Evolutionary conservation across 2,797 vertebrate genomes (phyloP).

Genomic region (Micrastur ruficollis): DNA sequence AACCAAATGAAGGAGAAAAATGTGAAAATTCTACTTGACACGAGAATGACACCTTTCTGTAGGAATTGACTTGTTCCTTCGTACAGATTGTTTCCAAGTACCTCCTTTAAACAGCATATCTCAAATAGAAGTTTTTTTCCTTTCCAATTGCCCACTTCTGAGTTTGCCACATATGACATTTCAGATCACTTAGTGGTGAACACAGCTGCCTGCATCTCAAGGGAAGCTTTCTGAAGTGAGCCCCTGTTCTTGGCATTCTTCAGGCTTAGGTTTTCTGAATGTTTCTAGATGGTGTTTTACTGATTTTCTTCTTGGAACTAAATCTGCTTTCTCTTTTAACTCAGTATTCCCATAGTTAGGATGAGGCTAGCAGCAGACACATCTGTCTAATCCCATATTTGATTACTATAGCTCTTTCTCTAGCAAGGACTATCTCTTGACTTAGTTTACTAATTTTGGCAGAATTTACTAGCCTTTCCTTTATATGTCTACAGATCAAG

Average conservation of each 20-base stretch:
- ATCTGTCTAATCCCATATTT: not conserved
- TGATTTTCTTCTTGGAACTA: not conserved
- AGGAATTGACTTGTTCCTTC: not conserved
- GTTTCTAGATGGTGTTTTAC: not conserved
- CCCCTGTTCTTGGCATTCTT: not conserved
- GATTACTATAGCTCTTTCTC: not conserved
- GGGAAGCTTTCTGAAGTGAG: not conserved
- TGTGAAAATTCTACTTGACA: not conserved
- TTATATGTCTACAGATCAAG: not conserved
- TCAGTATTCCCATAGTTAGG: not conserved
- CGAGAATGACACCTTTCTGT: not conserved
- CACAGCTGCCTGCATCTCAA: not conserved
- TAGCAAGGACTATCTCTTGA: not conserved
- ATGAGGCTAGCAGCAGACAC: not conserved
- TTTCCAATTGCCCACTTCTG: not conserved
- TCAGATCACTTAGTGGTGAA: not conserved
- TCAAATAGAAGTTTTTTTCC: not conserved
- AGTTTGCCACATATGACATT: not conserved
- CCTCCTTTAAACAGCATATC: not conserved
- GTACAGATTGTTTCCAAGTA: not conserved
- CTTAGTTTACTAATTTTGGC: not conserved
- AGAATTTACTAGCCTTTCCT: not conserved
- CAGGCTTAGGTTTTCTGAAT: not conserved
- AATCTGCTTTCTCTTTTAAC: not conserved
- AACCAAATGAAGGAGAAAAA: not conserved